Conservation (phyloP, 2,888 invertebrate species). For the Scelioninae gen. 1 region DNA sequence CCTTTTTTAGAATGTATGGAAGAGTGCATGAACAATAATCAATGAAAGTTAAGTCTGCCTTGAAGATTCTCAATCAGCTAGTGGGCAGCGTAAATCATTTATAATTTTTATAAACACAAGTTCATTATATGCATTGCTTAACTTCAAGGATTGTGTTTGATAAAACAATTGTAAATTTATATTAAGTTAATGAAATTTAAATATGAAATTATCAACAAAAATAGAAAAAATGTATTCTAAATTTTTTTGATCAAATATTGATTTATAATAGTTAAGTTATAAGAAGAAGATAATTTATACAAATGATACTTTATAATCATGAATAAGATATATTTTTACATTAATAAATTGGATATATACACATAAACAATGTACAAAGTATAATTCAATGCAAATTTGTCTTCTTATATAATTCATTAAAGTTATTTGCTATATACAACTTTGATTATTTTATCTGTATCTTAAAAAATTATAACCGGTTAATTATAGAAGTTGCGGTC, state of each 20-base stretch:
- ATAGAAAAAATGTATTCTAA: too few species aligned
- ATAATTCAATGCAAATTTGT: too few species aligned
- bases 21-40: slow-evolving; percentile 59
- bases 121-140: slow-evolving; percentile 64
- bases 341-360: too few species aligned
- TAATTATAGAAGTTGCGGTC: slow-evolving; percentile 10
- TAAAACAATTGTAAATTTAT: neutral
- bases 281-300: too few species aligned
- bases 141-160: slow-evolving; percentile 52
- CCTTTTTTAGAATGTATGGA: slow-evolving; percentile 59
- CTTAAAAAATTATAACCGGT: slow-evolving; percentile 19
- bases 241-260: too few species aligned
- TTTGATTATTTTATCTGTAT: neutral
- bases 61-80: slow-evolving; percentile 67
- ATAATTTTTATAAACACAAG: slow-evolving; percentile 56
- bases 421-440: neutral
- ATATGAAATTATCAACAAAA: too few species aligned
- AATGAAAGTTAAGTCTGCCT: slow-evolving; percentile 67
- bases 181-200: too few species aligned
- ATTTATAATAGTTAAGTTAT: too few species aligned
- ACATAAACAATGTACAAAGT: too few species aligned
- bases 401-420: too few species aligned
- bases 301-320: too few species aligned
- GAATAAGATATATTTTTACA: too few species aligned
- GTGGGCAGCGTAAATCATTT: slow-evolving; percentile 69